Base-by-base conservation (phyloP, 2,888 invertebrate genomes). In the Stramonita haemastoma region DNA sequence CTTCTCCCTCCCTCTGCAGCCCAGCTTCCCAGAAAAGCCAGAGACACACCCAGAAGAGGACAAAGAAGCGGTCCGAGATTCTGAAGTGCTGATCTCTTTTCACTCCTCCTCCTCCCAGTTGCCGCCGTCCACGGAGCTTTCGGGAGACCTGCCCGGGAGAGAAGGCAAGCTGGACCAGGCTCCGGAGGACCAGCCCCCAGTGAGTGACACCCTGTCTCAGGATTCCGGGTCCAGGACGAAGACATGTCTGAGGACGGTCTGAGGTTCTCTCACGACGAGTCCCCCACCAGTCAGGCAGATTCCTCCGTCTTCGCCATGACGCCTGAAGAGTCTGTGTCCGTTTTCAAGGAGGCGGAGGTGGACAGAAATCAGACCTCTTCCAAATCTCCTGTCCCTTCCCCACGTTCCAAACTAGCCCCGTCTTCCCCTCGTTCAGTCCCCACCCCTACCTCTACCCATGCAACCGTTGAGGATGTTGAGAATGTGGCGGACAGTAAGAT, bases 231-330 rank as follows among this genome's bases (percentile, higher is more conserved):
- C 15, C 89, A 84, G 29, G 89, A 85, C 60, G 89, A 89, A 32
- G 89, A 88, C 70, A 88, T 88, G 88, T 83, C 88, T 6, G 88
- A 88, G 79, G 88, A 83, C 46, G 83, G 88, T 29, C 34, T 84
- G 56, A 83, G 88, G 70, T 88, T 88, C 79, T 88, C 88, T 13
- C 88, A 88, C 26, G 88, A 89, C 26, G 88, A 89, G 34, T 89
- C 89, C 1, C 85, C 85, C 29, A 85, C 89, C 34, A 85, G 70
- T 22, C 81, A 36, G 46, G 36, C 22, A 5, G 36, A 46, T n/a
- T 84, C 85, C 32, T 70, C 88, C 29, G n/a, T 26, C 22, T 11
- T 60, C 17, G 73, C 56, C 22, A 77, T 56, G 13, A 60, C 89
- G 29, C 87, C 87, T 6, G 87, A 87, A 13, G 83, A 87, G 29